These are phyloP conservation scores for Dryobotodes eremita DNA, from an alignment of 2,888 invertebrate species.

Conservation along the genomic window DNA sequence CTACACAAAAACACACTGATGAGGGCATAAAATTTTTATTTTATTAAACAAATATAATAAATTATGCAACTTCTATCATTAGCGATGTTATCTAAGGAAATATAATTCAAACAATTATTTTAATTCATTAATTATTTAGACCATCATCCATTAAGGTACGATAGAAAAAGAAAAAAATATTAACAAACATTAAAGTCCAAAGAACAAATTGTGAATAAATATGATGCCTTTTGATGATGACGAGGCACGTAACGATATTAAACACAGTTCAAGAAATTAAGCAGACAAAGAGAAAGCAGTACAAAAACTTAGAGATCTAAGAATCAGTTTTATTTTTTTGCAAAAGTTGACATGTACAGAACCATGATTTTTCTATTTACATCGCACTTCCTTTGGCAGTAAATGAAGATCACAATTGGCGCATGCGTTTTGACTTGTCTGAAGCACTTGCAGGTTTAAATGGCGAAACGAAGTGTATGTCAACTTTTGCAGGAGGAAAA, in stretches of 20 bases:
- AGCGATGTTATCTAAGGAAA: constrained; percentile 75
- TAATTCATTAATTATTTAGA: constrained; percentile 66
- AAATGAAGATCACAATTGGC: constrained; percentile 52
- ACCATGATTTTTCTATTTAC: constrained; percentile 59
- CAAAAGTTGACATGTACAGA: constrained; percentile 57
- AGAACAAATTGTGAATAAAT: constrained; percentile 50
- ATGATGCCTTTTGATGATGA: constrained; percentile 44
- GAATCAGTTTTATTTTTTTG: constrained; percentile 1
- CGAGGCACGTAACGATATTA: constrained; percentile 22
- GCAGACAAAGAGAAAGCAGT: constrained; percentile 39
- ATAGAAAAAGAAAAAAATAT: constrained; percentile 59
- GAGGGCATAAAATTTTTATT: constrained; percentile 69
- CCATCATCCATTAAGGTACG: constrained; percentile 46
- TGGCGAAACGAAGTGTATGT: constrained; percentile 49
- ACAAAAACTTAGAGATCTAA: constrained; percentile 53
- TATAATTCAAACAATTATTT: constrained; percentile 71
- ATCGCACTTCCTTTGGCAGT: constrained; percentile 37
- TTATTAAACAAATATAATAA: constrained; percentile 80
- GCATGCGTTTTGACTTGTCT: constrained; percentile 45
- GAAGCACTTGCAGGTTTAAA: constrained; percentile 14
- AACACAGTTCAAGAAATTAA: constrained; percentile 40
- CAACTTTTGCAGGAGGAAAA: constrained; percentile 53
- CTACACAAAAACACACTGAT: constrained; percentile 74
- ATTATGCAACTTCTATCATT: constrained; percentile 80
- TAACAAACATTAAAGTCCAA: constrained; percentile 59